Evolutionary conservation across 2,888 invertebrate species (phyloP).

Genomic region (Margaritifera margaritifera): DNA sequence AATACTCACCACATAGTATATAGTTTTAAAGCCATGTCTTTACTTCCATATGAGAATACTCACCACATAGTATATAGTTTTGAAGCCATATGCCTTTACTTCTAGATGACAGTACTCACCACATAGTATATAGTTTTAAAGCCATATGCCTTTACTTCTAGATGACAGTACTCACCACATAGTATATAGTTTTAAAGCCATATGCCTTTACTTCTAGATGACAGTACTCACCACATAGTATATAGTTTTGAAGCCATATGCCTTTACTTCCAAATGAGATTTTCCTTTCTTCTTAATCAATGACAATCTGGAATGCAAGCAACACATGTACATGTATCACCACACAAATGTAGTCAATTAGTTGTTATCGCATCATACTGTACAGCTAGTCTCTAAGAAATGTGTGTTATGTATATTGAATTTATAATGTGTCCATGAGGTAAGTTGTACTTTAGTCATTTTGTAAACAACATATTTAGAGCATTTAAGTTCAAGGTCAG

Average conservation of each 20-base stretch:
- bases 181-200: constrained; percentile 12
- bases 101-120: constrained; percentile 13
- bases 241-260: constrained; percentile 11
- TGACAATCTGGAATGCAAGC: neutral
- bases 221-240: constrained; percentile 15
- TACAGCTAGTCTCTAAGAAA: too few relatives aligned
- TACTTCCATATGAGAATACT: constrained; percentile 9
- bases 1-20: constrained; percentile 16
- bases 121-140: constrained; percentile 14
- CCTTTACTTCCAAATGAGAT: constrained; percentile 10
- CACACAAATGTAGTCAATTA: too few relatives aligned
- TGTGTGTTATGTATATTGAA: too few relatives aligned
- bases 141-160: constrained; percentile 13
- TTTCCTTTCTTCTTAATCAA: constrained; percentile 12
- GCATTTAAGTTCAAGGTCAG: too few relatives aligned
- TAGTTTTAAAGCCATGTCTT: constrained; percentile 11
- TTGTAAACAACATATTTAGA: too few relatives aligned
- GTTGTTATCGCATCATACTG: too few relatives aligned
- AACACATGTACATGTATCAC: too few relatives aligned
- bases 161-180: constrained; percentile 13
- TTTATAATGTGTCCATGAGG: too few relatives aligned
- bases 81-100: constrained; percentile 11
- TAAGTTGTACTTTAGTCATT: too few relatives aligned
- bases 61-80: constrained; percentile 16
- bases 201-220: constrained; percentile 14